Percentiles rank a stretch among this genome's conserved stretches.
Conservation (phyloP, 2,113 vertebrate species). For the Bombycilla garrulus region DNA sequence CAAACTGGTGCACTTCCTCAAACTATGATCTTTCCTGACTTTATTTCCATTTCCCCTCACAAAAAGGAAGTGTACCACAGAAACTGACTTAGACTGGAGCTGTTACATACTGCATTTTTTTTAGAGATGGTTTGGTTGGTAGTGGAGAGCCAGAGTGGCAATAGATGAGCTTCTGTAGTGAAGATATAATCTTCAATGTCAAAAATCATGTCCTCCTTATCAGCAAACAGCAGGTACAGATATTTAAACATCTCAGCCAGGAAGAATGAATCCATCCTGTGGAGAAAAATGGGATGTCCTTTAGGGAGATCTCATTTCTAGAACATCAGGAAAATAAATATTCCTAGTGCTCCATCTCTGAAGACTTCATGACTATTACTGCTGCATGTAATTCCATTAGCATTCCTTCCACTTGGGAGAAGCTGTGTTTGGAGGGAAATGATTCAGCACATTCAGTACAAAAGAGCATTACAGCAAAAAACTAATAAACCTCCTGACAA, state of each 20-base stretch:
- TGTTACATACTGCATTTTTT: constrained; percentile 75
- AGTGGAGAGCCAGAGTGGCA: constrained; percentile 94
- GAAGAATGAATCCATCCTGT: constrained; percentile 98
- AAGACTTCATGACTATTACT: background rate
- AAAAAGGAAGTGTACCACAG: background rate
- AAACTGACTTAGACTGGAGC: background rate
- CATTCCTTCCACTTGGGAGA: background rate
- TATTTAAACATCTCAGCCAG: constrained; percentile 99
- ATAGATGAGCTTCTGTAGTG: constrained; percentile 97
- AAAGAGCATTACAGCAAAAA: background rate
- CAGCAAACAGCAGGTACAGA: constrained; percentile 93
- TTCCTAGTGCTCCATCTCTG: background rate
- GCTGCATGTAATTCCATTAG: background rate
- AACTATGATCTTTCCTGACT: background rate
- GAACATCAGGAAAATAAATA: background rate
- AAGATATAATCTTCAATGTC: constrained; percentile 98
- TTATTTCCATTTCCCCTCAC: background rate
- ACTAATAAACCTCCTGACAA: background rate
- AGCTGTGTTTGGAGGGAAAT: background rate
- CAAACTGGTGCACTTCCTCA: background rate
- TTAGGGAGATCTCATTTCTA: background rate
- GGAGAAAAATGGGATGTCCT: background rate
- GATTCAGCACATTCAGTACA: background rate
- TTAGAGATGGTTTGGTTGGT: constrained; percentile 75
- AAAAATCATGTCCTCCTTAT: constrained; percentile 89